Conservation (phyloP, 2,797 vertebrate genomes). For the Buphagus erythrorhynchus region DNA sequence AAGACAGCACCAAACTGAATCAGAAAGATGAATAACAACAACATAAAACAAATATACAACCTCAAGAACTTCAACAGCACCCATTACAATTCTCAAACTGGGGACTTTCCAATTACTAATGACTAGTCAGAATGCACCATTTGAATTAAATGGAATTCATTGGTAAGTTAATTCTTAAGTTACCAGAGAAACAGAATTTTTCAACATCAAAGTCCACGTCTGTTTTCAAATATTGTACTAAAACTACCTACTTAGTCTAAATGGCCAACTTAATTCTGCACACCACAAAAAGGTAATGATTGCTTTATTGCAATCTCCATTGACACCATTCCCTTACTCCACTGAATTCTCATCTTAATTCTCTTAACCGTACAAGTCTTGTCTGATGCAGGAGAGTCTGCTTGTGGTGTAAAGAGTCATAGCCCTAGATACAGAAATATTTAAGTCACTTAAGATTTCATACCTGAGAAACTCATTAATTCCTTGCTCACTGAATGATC, state of each 20-base stretch:
- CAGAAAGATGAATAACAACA: not conserved
- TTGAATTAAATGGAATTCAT: not conserved
- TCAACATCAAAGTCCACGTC: not conserved
- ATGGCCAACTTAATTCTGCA: not conserved
- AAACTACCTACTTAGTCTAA: not conserved
- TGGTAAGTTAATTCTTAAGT: not conserved
- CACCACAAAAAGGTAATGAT: not conserved
- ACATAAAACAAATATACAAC: not conserved
- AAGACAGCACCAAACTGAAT: not conserved
- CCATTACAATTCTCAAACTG: not conserved
- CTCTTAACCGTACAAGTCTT: not conserved
- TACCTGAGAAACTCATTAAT: slow-evolving; percentile 98
- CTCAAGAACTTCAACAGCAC: not conserved
- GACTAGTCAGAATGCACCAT: not conserved
- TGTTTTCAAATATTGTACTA: not conserved
- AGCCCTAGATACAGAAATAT: not conserved
- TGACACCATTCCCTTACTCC: not conserved
- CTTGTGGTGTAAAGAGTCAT: not conserved
- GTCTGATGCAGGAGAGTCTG: not conserved
- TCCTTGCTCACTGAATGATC: slow-evolving; percentile 96
- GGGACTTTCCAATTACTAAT: not conserved
- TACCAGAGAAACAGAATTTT: not conserved
- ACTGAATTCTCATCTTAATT: not conserved
- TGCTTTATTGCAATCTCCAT: not conserved
- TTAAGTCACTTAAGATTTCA: not conserved